These are phyloP conservation scores for Orthosia incerta DNA, from an alignment of 2,888 invertebrate species.

Conservation along the genomic window DNA sequence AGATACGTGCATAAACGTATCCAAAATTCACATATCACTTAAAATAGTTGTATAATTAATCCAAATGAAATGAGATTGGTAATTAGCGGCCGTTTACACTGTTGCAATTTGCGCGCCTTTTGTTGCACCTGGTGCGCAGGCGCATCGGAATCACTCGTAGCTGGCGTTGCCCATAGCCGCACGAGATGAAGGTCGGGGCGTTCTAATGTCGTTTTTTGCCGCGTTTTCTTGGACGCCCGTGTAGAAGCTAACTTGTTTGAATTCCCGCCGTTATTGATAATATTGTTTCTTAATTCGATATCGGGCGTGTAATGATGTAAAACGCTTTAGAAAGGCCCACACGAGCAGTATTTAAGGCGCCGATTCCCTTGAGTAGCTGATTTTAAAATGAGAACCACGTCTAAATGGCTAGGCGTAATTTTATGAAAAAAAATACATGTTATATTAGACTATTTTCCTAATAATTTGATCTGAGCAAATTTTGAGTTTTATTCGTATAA, in stretches of 20 bases:
- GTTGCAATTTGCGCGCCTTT: constrained; percentile 48
- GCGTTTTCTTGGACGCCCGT: constrained; percentile 34
- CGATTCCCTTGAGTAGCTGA: too few relatives aligned
- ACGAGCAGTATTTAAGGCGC: constrained; percentile 4
- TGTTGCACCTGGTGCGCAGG: constrained; percentile 73
- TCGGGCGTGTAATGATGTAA: neutral
- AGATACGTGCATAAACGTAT: constrained; percentile 4
- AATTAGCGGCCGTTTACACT: constrained; percentile 53
- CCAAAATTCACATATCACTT: constrained; percentile 12
- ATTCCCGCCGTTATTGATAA: constrained; percentile 36
- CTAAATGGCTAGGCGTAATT: too few relatives aligned
- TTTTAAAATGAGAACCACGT: too few relatives aligned
- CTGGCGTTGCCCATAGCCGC: constrained; percentile 54
- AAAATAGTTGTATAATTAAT: constrained; percentile 15
- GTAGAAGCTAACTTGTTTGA: constrained; percentile 34
- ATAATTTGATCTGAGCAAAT: too few relatives aligned
- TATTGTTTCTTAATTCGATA: constrained; percentile 11
- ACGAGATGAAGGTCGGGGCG: constrained; percentile 81
- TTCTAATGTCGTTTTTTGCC: constrained; percentile 82
- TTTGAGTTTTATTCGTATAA: too few relatives aligned
- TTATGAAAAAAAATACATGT: too few relatives aligned
- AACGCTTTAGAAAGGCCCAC: constrained; percentile 8
- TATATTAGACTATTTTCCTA: too few relatives aligned
- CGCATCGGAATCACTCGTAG: constrained; percentile 71
- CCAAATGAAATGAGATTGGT: constrained; percentile 36